Base-by-base conservation (phyloP, 2,113 vertebrate species). In the Oncorhynchus kisutch region DNA sequence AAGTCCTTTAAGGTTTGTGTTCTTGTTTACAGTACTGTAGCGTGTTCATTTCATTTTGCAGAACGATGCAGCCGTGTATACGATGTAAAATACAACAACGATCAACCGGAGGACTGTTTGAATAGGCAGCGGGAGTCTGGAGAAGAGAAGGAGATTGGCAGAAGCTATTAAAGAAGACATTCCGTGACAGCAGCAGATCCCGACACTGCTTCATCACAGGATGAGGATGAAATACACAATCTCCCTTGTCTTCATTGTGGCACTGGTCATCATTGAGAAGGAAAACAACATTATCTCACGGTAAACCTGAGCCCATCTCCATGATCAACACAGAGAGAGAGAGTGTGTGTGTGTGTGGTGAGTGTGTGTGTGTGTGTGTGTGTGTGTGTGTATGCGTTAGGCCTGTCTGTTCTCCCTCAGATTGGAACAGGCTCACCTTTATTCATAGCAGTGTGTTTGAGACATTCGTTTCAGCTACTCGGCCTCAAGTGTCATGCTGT, bases 251-350 rank as follows among this genome's bases (percentile, higher is more conserved):
- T 97, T 99, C 2, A 91, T 99, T 18, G 86, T 97, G 77, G 89
- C 94, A 66, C 95, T 96, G 80, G 95, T 99, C 65, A 86, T 99
- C 92, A 99, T 99, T 20, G 97, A 98, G 90, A 99, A 98, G 89
- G 97, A 99, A 92, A 98, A 96, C 92, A 98, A 97, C 89, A 96
- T 99, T 81, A 95, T 99, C 86, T 98, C 97, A 70, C 97, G 95
- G 97, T 99, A 93, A 94, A 95, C 57, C 29, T 99, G 93, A 94
- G 95, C 62, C 34, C 4, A 73, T 81, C 77, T 83, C 73, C 66
- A 70, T 57, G 76, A 78, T 69, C 48, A 83, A 27, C 78, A 71
- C 20, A 78, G 34, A 8, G 34, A 77, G 70, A 71, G 29, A 57
- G 65, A 54, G 78, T 6, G 31, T 6, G 5, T 5, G 5, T 1